Evolutionary conservation across 2,888 invertebrate species (phyloP).

Genomic region (Acanthosepion esculentum): DNA sequence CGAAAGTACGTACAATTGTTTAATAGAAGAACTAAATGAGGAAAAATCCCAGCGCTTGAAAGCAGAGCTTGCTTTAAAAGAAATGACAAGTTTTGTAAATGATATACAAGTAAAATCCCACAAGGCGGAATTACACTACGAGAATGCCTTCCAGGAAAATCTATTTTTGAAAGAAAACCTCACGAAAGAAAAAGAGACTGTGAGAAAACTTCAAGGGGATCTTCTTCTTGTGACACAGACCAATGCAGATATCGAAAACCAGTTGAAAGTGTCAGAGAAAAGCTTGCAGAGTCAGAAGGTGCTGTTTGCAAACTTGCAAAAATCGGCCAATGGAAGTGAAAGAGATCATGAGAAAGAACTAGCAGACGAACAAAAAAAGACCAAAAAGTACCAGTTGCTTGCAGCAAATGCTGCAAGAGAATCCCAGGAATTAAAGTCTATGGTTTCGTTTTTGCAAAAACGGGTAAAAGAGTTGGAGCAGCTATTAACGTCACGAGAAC

Average conservation of each 20-base stretch:
- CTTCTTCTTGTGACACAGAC: neutral
- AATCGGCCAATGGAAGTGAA: neutral
- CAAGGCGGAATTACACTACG: neutral
- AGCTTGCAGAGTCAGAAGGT: neutral
- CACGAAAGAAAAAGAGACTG: neutral
- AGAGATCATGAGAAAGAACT: neutral
- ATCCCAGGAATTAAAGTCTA: neutral
- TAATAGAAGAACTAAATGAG: neutral
- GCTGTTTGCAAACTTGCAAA: neutral
- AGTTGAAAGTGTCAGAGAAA: neutral
- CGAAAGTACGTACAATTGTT: conserved; percentile 23
- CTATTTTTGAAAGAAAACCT: neutral
- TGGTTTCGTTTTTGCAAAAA: conserved; percentile 24
- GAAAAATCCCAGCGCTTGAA: neutral
- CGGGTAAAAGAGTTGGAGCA: neutral
- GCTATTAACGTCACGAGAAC: conserved; percentile 15
- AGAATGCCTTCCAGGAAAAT: conserved; percentile 20
- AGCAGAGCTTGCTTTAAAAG: conserved; percentile 34
- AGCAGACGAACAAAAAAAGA: neutral
- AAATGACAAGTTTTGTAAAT: neutral
- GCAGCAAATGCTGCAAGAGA: neutral
- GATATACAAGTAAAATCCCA: neutral
- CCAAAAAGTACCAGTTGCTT: neutral
- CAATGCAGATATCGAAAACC: neutral
- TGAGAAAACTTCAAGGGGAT: neutral